Base-by-base conservation (phyloP, 2,888 invertebrate species). In the Aromia moschata region DNA sequence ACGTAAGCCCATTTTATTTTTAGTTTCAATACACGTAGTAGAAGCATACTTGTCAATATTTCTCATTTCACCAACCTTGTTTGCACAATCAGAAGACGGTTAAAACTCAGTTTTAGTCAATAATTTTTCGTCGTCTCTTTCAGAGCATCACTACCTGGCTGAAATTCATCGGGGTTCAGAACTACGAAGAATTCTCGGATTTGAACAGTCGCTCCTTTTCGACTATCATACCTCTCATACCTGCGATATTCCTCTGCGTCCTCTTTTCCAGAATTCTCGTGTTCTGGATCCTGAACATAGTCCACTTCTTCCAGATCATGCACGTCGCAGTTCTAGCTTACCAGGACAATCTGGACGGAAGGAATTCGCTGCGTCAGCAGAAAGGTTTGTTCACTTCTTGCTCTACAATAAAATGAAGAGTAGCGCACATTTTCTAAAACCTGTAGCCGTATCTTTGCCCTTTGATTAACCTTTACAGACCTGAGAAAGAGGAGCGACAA, bases 1-100 rank as follows among this genome's bases (percentile, higher is more conserved):
- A 69, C 47, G 83, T 83, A 76, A 72, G 75, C 70, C 7, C 25
- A 7, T 25, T 7, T n/a, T n/a, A n/a, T n/a, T n/a, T n/a, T n/a
- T n/a, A n/a, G n/a, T n/a, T n/a, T n/a, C n/a, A n/a, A n/a, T n/a
- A n/a, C n/a, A n/a, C n/a, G n/a, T n/a, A n/a, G n/a, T n/a, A n/a
- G n/a, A n/a, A n/a, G n/a, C n/a, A n/a, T n/a, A n/a, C n/a, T n/a
- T n/a, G n/a, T n/a, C n/a, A n/a, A n/a, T n/a, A n/a, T n/a, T n/a
- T n/a, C n/a, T n/a, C n/a, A n/a, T n/a, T n/a, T n/a, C n/a, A n/a
- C n/a, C n/a, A n/a, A n/a, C n/a, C n/a, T n/a, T n/a, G n/a, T n/a
- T n/a, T n/a, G n/a, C n/a, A n/a, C n/a, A n/a, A n/a, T n/a, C n/a
- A n/a, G n/a, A n/a, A n/a, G n/a, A n/a, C n/a, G n/a, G n/a, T n/a